These are phyloP conservation scores for Acromyrmex heyeri DNA, from an alignment of 1,140 invertebrate genomes.

Conservation along the genomic window DNA sequence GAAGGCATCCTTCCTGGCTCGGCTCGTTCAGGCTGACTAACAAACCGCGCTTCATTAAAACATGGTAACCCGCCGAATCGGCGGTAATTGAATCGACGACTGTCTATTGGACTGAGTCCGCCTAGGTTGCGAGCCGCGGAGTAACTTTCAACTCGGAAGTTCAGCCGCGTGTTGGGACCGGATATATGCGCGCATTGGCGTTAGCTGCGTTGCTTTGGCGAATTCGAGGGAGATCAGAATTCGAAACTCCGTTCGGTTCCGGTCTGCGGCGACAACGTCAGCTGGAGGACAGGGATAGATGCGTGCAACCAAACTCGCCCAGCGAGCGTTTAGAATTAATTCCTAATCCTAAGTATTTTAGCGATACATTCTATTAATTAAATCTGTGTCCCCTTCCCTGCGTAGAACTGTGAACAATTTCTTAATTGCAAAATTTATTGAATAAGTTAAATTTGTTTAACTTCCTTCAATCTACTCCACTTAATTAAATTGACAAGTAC, in stretches of 20 bases:
- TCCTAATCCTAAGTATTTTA: not conserved
- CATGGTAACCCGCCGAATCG: slow-evolving; percentile 78
- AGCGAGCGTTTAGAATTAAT: slow-evolving; percentile 15
- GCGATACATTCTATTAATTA: not conserved
- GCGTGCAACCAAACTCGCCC: not conserved
- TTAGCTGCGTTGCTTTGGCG: slow-evolving; percentile 59
- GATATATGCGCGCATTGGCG: slow-evolving; percentile 68
- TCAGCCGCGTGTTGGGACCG: slow-evolving; percentile 73
- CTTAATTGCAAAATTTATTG: not conserved
- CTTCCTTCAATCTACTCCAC: not conserved
- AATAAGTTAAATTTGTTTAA: not conserved
- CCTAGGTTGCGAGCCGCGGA: slow-evolving; percentile 46
- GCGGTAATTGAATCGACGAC: slow-evolving; percentile 79
- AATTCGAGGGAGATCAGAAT: slow-evolving; percentile 70
- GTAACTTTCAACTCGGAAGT: slow-evolving; percentile 76
- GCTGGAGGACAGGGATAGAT: slow-evolving; percentile 1
- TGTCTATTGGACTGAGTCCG: slow-evolving; percentile 70
- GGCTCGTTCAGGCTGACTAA: slow-evolving; percentile 50
- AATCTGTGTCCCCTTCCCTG: not conserved
- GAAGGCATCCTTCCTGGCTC: not conserved
- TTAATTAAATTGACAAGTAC: not conserved
- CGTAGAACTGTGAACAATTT: not conserved
- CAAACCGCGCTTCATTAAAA: slow-evolving; percentile 78
- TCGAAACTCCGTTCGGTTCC: slow-evolving; percentile 61
- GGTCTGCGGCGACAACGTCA: slow-evolving; percentile 20